Percentiles rank a stretch among this genome's conserved stretches.
Evolutionary conservation across 2,113 vertebrate species (phyloP).

Genomic region (Eidolon helvum): DNA sequence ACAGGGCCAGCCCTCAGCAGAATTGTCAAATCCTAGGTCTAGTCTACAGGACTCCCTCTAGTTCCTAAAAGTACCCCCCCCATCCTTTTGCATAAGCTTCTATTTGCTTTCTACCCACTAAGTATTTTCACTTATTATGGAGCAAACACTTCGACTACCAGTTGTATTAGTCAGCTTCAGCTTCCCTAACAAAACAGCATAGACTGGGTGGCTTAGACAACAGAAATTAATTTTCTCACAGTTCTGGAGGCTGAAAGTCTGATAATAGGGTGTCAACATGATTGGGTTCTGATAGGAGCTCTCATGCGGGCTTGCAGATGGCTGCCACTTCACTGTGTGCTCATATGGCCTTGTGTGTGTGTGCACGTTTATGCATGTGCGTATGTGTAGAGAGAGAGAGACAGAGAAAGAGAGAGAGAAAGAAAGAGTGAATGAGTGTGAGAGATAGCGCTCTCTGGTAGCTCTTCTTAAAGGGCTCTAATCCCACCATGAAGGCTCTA

Average conservation of each 20-base stretch:
- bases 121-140: not conserved
- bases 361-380: too few relatives aligned
- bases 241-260: not conserved
- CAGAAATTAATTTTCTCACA: not conserved
- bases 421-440: not conserved
- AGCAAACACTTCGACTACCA: not conserved
- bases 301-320: not conserved
- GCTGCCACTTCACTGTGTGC: not conserved
- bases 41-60: slow-evolving; percentile 4
- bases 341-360: not conserved
- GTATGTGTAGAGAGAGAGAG: too few relatives aligned
- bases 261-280: not conserved
- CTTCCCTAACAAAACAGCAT: not conserved
- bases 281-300: not conserved
- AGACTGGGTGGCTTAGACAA: not conserved
- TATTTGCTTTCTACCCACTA: not conserved
- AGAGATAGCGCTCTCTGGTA: not conserved
- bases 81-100: not conserved
- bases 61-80: not conserved
- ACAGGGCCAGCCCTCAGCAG: slow-evolving; percentile 44
- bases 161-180: not conserved
- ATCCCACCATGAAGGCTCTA: not conserved
- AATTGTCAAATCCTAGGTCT: slow-evolving; percentile 35
- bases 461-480: not conserved
- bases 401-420: not conserved